These are phyloP conservation scores for Acronicta aceris DNA, from an alignment of 2,888 invertebrate genomes.

Conservation along the genomic window DNA sequence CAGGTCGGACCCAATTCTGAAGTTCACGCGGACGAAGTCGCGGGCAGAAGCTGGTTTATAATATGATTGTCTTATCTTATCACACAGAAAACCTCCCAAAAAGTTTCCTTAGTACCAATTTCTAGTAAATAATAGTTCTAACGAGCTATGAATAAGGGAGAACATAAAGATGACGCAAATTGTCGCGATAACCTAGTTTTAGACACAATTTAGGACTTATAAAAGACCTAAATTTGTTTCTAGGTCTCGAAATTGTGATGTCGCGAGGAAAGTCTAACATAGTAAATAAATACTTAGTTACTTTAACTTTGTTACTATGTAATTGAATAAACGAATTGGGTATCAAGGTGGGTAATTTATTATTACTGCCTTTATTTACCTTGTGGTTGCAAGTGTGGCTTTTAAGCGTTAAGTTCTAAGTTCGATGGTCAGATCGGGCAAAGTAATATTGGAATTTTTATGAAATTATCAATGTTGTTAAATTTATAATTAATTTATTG, in stretches of 20 bases:
- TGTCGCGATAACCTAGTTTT: conserved; percentile 15
- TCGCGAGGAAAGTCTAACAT: neutral
- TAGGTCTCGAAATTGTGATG: conserved; percentile 14
- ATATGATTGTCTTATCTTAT: too few species aligned
- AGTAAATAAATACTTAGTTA: conserved; percentile 6
- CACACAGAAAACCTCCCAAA: neutral
- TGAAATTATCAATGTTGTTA: too few species aligned
- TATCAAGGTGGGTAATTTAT: neutral
- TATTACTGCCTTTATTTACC: too few species aligned
- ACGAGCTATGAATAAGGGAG: conserved; percentile 4
- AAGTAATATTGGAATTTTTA: too few species aligned
- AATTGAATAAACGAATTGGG: neutral
- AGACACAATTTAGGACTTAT: conserved; percentile 25
- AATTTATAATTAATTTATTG: too few species aligned
- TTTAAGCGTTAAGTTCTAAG: too few species aligned
- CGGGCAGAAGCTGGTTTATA: too few species aligned
- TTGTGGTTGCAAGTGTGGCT: too few species aligned
- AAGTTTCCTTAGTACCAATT: neutral
- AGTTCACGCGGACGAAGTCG: too few species aligned
- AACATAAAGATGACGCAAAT: conserved; percentile 18
- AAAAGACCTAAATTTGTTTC: conserved; percentile 15
- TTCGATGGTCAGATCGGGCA: too few species aligned
- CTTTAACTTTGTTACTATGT: neutral
- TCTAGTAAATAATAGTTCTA: neutral
- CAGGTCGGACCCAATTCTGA: too few species aligned